Base-by-base conservation (phyloP, 2,888 invertebrate species). In the Erebia ligea region DNA sequence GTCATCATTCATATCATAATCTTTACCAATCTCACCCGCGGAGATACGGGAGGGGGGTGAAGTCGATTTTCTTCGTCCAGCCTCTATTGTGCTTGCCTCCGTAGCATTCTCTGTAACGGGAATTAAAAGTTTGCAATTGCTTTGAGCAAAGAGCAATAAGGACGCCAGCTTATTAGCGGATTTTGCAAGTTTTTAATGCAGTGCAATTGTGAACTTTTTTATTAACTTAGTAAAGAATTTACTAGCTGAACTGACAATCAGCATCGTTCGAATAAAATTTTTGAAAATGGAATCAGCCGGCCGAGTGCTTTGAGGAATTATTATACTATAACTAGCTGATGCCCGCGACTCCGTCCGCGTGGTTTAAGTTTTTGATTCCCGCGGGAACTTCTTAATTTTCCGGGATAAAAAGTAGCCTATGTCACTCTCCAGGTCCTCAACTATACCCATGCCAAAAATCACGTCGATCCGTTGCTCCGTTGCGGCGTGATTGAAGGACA, bases 21-120 rank as follows among this genome's bases (percentile, higher is more conserved):
- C 74, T 88, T 90, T 91, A 90, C 90, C 90, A 76, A 85, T 86
- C 92, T 92, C 91, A 92, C 92, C 92, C 79, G 88, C 92, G 83
- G 91, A 91, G 86, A 92, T 85, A 54, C 89, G 84, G 76, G 92
- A 88, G 2, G 86, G 73, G n/a, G 68, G 74, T 10, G 54, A 63
- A 3, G 63, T 66, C 5, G 76, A 67, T 66, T 72, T 76, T 52
- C 75, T 75, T 3, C 77, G 70, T n/a, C 69, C 66, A 45, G 75
- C 68, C 56, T 78, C 80, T 19, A 70, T 57, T 52, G 61, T 56
- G 67, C 70, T 70, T 52, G 73, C 65, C 62, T 76, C 75, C 15
- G 74, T 69, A 19, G 63, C 69, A 57, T 45, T 67, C 50, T 76
- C 75, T 76, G 76, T 17, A 68, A 73, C 67, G 21, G 58, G 50